Conservation (phyloP, 2,888 invertebrate genomes). For the Drosophila tanythrix region DNA sequence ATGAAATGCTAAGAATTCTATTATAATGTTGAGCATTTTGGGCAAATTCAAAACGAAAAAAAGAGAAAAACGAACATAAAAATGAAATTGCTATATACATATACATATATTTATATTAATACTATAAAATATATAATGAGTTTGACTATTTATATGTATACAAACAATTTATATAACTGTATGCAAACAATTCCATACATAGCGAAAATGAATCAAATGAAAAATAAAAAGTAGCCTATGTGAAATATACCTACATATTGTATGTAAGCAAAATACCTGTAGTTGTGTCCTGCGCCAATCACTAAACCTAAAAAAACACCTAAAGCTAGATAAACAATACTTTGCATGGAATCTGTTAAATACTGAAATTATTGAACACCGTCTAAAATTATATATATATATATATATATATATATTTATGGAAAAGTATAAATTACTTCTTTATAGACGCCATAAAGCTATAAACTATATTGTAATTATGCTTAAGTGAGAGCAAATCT, state of each 20-base stretch:
- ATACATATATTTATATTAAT: constrained; percentile 69
- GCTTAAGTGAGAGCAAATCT: constrained; percentile 45
- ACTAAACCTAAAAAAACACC: constrained; percentile 41
- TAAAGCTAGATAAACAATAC: constrained; percentile 36
- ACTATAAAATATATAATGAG: constrained; percentile 59
- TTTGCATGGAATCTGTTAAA: constrained; percentile 48
- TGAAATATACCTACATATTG: constrained; percentile 55
- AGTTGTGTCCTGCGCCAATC: constrained; percentile 75
- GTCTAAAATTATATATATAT: constrained; percentile 19
- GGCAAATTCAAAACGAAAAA: constrained; percentile 30
- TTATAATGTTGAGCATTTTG: constrained; percentile 67
- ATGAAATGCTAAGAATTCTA: constrained; percentile 55
- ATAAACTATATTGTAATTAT: constrained; percentile 46
- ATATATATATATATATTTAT: constrained; percentile 5
- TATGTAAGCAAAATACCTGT: constrained; percentile 64
- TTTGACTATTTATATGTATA: constrained; percentile 76
- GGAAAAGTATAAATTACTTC: constrained; percentile 10
- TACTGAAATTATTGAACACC: constrained; percentile 38
- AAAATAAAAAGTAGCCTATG: constrained; percentile 50
- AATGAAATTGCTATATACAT: constrained; percentile 61
- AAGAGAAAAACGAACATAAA: constrained; percentile 6
- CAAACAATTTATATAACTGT: constrained; percentile 64
- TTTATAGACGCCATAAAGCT: constrained; percentile 55
- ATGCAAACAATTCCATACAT: constrained; percentile 61
- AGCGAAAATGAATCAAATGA: constrained; percentile 52